Evolutionary conservation across 2,797 vertebrate genomes (phyloP).

Genomic region (Eidolon dupreanum): DNA sequence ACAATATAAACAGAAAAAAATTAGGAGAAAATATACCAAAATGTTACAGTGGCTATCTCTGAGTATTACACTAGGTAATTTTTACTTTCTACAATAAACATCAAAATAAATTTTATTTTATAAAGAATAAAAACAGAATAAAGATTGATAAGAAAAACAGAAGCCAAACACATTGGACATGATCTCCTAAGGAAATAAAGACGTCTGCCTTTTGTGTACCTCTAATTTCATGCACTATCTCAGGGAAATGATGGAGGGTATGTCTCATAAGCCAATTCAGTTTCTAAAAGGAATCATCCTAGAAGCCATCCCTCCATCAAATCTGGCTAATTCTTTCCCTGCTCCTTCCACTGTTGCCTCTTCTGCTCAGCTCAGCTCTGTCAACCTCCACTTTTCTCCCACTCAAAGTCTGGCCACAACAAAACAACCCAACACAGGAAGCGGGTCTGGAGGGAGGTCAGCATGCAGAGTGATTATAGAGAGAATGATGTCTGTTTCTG

Average conservation of each 20-base stretch:
- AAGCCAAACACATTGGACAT: background rate
- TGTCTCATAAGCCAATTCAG: background rate
- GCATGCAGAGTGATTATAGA: background rate
- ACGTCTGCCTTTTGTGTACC: background rate
- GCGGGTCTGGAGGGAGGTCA: background rate
- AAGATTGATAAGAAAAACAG: background rate
- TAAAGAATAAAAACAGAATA: background rate
- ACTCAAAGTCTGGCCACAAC: constrained; percentile 48
- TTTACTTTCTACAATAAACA: background rate
- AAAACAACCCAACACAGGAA: constrained; percentile 16
- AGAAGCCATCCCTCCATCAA: background rate
- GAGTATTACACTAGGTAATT: background rate
- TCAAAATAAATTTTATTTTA: background rate
- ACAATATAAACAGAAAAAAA: background rate
- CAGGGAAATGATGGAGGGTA: background rate
- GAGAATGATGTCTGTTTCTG: background rate
- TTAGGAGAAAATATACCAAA: background rate
- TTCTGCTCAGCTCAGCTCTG: background rate
- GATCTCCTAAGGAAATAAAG: background rate
- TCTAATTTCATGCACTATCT: background rate
- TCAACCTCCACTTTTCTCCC: background rate
- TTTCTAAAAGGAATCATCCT: background rate
- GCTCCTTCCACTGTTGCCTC: background rate
- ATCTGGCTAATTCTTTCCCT: background rate
- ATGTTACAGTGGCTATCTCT: background rate